Evolutionary conservation across 2,888 invertebrate genomes (phyloP).

Genomic region (Toxonevra muliebris): DNA sequence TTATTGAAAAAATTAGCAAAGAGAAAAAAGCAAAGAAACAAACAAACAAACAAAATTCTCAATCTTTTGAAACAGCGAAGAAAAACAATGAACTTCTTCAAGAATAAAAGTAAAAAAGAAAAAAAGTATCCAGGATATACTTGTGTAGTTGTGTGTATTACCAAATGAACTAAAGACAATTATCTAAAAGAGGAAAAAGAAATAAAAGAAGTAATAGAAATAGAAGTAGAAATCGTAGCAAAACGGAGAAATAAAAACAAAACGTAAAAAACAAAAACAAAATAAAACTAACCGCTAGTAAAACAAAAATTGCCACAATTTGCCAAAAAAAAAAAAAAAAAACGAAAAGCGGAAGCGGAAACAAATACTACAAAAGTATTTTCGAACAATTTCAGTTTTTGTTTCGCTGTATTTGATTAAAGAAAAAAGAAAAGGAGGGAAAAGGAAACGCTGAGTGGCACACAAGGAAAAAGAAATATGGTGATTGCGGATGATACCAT

Average conservation of each 20-base stretch:
- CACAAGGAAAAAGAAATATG: not conserved
- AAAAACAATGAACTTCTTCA: not conserved
- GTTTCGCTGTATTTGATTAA: no score
- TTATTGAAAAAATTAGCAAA: not conserved
- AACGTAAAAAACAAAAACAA: conserved; percentile 6
- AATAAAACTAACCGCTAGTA: conserved; percentile 17
- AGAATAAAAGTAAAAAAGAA: no score
- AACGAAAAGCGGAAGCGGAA: conserved; percentile 21
- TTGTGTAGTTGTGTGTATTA: not conserved
- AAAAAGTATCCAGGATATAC: no score
- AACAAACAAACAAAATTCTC: not conserved
- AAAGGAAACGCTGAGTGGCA: no score
- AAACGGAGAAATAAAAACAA: conserved; percentile 13
- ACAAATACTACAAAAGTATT: conserved; percentile 18
- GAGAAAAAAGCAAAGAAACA: not conserved
- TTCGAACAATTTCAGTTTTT: no score
- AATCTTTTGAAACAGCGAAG: conserved; percentile 7
- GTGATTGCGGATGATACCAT: conserved; percentile 15
- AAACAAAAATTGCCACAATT: conserved; percentile 9
- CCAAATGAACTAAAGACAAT: conserved; percentile 3
- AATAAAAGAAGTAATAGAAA: not conserved
- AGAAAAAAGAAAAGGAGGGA: no score
- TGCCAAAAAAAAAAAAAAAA: conserved; percentile 6
- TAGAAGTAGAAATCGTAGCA: not conserved
- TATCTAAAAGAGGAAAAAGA: not conserved